Conservation (phyloP, 2,113 vertebrate genomes). For the Brachionichthys hirsutus region DNA sequence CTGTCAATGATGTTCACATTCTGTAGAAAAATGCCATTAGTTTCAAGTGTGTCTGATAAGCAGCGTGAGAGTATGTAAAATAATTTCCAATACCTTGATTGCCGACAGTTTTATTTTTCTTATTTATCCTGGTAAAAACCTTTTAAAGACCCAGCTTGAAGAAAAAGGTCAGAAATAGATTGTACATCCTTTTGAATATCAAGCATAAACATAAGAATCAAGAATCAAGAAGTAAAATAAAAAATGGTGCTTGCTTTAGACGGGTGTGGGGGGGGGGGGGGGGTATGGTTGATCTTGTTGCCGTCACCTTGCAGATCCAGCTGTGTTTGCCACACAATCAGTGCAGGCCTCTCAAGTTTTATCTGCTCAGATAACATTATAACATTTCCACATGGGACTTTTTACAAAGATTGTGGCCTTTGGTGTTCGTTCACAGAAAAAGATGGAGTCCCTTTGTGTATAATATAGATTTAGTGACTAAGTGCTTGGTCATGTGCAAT, state of each 20-base stretch:
- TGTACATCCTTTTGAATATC: too few relatives aligned
- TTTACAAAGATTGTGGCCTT: conserved; percentile 7
- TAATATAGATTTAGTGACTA: neutral
- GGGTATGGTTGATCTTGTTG: conserved; percentile 26
- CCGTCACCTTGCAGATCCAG: conserved; percentile 25
- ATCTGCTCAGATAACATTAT: conserved; percentile 56
- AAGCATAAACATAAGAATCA: neutral
- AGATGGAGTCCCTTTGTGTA: neutral
- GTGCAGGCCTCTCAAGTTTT: conserved; percentile 28
- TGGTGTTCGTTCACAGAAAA: neutral
- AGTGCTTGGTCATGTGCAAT: neutral
- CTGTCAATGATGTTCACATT: conserved; percentile 54
- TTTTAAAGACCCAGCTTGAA: too few relatives aligned
- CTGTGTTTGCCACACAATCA: conserved; percentile 33
- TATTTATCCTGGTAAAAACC: too few relatives aligned
- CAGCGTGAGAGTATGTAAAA: conserved; percentile 16
- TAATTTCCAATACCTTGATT: neutral
- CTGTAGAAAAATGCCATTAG: conserved; percentile 41
- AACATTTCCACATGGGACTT: conserved; percentile 34
- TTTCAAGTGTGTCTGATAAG: conserved; percentile 30
- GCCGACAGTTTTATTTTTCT: neutral
- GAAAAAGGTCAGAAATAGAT: too few relatives aligned
- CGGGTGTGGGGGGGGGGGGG: conserved; percentile 23
- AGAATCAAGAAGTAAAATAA: neutral
- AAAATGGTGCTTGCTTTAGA: neutral